Conservation (phyloP, 2,888 invertebrate species). For the Exephanes ischioxanthus region DNA sequence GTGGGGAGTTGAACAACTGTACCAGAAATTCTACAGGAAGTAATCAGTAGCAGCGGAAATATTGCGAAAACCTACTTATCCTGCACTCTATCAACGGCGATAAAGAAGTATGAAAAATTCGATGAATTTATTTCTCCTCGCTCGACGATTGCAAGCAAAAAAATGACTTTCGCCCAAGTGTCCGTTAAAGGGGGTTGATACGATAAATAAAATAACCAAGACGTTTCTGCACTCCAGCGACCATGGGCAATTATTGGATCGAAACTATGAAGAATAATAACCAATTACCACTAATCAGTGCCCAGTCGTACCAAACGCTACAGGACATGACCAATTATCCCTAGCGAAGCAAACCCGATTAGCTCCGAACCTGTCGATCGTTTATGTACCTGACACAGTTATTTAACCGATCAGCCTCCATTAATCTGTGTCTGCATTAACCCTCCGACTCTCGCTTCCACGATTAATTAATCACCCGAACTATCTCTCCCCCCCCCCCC, state of each 20-base stretch:
- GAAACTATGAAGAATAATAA: not conserved
- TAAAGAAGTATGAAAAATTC: too few species aligned
- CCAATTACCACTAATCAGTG: not conserved
- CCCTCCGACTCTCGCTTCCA: slow-evolving; percentile 15
- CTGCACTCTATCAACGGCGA: too few species aligned
- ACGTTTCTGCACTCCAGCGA: not conserved
- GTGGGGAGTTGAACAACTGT: not conserved
- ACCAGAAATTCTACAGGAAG: too few species aligned
- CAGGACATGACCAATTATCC: not conserved
- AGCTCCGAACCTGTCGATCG: not conserved
- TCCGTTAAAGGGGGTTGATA: too few species aligned
- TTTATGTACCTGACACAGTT: slow-evolving; percentile 31
- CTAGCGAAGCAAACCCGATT: not conserved
- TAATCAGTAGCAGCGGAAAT: too few species aligned
- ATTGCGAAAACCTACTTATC: too few species aligned
- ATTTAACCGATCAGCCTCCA: slow-evolving; percentile 38
- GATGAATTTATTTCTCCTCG: too few species aligned
- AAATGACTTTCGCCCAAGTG: too few species aligned
- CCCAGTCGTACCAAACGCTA: not conserved
- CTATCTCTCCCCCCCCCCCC: not conserved
- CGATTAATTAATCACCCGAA: slow-evolving; percentile 35
- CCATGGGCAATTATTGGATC: too few species aligned
- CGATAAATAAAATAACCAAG: not conserved
- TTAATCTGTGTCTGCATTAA: slow-evolving; percentile 3
- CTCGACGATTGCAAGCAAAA: too few species aligned